Evolutionary conservation across 2,888 invertebrate genomes (phyloP).

Genomic region (Brachycybe producta): DNA sequence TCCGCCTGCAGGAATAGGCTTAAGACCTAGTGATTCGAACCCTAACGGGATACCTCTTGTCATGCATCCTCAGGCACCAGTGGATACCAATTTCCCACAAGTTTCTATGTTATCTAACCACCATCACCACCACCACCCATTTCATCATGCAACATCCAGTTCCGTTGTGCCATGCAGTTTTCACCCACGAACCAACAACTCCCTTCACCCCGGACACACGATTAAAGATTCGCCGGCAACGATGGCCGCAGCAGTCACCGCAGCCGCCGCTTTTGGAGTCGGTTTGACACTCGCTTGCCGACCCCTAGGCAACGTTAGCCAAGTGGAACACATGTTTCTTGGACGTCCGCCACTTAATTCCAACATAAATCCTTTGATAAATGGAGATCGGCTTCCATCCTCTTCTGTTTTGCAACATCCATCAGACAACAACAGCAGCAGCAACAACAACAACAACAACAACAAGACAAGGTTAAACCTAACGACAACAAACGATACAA

Average conservation of each 20-base stretch:
- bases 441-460: too few species aligned
- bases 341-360: too few species aligned
- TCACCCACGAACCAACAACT: background rate
- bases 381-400: too few species aligned
- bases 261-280: constrained; percentile 11
- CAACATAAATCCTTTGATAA: too few species aligned
- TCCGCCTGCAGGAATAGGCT: background rate
- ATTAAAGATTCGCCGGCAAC: background rate
- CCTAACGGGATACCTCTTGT: background rate
- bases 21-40: too few species aligned
- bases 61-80: background rate
- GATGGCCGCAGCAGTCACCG: background rate
- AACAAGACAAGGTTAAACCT: too few species aligned
- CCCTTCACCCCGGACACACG: background rate
- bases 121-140: background rate
- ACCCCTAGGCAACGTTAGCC: background rate
- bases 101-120: background rate
- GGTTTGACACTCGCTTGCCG: constrained; percentile 10
- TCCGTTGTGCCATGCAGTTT: background rate
- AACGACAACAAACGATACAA: too few species aligned
- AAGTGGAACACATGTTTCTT: too few species aligned
- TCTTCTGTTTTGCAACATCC: too few species aligned
- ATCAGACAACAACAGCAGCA: too few species aligned
- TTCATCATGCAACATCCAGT: background rate
- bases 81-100: background rate